Evolutionary conservation across 2,888 invertebrate species (phyloP), one percentile per base, ranked within the genome.

Genomic region (Rhodophaea formosa): DNA sequence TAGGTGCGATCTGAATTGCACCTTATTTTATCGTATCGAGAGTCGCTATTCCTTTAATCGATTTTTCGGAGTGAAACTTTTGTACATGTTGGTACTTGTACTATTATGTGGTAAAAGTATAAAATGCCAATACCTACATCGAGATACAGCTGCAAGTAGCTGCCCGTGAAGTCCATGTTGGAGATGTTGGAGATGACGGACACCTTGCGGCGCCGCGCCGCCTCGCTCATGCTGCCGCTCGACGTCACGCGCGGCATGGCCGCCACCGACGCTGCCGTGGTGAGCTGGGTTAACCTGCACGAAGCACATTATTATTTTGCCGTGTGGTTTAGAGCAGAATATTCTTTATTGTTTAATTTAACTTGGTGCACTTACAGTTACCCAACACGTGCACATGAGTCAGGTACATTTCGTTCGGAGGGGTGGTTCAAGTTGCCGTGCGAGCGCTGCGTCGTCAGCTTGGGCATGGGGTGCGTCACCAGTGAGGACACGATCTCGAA

Each of bases 81-180:
- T n/a, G n/a, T n/a, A n/a, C n/a, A n/a, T n/a, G n/a, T n/a, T n/a
- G n/a, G n/a, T n/a, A n/a, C n/a, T n/a, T n/a, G n/a, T n/a, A n/a
- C n/a, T n/a, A n/a, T n/a, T n/a, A n/a, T n/a, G n/a, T n/a, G n/a
- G n/a, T n/a, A n/a, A n/a, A n/a, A n/a, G n/a, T n/a, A n/a, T n/a
- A n/a, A n/a, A 44, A 8, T 35, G 35, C 51, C 16, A 56, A 59
- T 65, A 85, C 92, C 84, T 78, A 94, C 94, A 80, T 93, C 93
- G 63, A 95, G 87, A 78, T 95, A 94, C 59, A 95, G 87, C 73
- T 95, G 95, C 60, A 95, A 82, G 74, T 94, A 94, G 68, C 95
- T 95, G 62, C 95, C 95, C 39, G 94, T 95, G 79, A 95, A 95
- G 81, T 95, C 95, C 92, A 95, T 93, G 67, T 94, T 93, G 0